Evolutionary conservation across 1,140 invertebrate species (phyloP).

Genomic region (Camponotus vicinus): DNA sequence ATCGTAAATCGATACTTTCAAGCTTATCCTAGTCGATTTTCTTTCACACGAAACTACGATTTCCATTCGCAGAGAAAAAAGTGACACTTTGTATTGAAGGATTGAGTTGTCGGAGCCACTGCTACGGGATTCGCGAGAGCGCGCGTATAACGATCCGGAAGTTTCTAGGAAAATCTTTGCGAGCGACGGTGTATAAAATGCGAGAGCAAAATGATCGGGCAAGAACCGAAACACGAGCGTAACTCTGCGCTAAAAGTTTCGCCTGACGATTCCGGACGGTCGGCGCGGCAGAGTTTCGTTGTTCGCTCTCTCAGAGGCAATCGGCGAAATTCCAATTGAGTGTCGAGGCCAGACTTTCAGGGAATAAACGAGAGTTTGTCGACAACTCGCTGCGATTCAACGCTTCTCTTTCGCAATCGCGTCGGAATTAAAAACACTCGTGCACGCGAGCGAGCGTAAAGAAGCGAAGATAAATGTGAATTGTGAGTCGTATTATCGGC

Average conservation of each 20-base stretch:
- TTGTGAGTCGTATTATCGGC: background rate
- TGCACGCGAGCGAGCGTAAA: background rate
- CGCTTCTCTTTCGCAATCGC: background rate
- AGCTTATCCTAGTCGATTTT: constrained; percentile 5
- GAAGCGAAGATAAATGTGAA: background rate
- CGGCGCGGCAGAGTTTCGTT: constrained; percentile 35
- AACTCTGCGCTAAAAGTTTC: constrained; percentile 60
- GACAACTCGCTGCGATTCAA: constrained; percentile 28
- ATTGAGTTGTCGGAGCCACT: constrained; percentile 44
- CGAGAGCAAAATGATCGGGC: constrained; percentile 59
- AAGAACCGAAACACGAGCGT: constrained; percentile 60
- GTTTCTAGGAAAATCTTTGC: constrained; percentile 59
- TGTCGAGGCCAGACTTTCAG: constrained; percentile 37
- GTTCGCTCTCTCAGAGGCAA: constrained; percentile 57
- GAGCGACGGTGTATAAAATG: constrained; percentile 17
- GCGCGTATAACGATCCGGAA: constrained; percentile 57
- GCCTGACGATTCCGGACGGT: constrained; percentile 9
- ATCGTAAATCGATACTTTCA: background rate
- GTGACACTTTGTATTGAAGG: constrained; percentile 24
- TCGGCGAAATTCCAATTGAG: constrained; percentile 61
- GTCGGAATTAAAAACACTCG: constrained; percentile 5
- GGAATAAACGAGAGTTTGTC: constrained; percentile 41
- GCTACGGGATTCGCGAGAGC: constrained; percentile 15
- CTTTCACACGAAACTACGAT: background rate
- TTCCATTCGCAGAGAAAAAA: background rate